A percentile compares a stretch with the other conserved stretches of the same genome.
phyloP scores from a whole-genome alignment of 2,797 vertebrate species.

The Poecilia picta region DNA sequence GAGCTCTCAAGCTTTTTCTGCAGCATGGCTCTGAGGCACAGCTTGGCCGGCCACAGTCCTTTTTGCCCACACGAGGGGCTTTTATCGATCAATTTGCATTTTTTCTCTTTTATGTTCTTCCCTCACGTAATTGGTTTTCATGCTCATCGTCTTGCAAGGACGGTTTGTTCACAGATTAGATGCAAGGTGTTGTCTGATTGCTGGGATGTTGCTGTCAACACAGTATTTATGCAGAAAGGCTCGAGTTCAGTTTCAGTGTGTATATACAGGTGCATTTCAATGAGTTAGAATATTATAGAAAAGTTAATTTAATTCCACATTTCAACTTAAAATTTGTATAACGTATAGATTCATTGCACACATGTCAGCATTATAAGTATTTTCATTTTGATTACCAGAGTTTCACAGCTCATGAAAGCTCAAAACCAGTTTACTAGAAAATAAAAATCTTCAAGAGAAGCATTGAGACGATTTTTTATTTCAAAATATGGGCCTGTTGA shows the following conservation, averaged over 20 bases:
- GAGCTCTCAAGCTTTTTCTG: conserved; percentile 50
- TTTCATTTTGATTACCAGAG: neutral
- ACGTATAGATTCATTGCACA: neutral
- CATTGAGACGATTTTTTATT: neutral
- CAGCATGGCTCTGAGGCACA: conserved; percentile 51
- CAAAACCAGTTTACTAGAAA: neutral
- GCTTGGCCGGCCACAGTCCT: conserved; percentile 43
- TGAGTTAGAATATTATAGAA: neutral
- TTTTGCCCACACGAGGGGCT: conserved; percentile 57
- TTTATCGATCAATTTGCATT: conserved; percentile 76
- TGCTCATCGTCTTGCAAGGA: conserved; percentile 54
- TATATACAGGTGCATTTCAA: conserved; percentile 1
- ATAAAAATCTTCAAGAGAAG: neutral
- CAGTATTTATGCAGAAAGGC: conserved; percentile 31
- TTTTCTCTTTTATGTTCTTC: conserved; percentile 63
- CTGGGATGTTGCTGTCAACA: conserved; percentile 59
- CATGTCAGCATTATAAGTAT: neutral
- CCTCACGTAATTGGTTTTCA: conserved; percentile 66
- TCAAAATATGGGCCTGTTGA: neutral
- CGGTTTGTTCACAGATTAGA: conserved; percentile 55
- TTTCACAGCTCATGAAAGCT: neutral
- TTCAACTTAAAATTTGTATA: neutral
- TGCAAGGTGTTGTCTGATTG: conserved; percentile 58
- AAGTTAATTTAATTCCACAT: too few species aligned
- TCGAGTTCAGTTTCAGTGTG: conserved; percentile 29